Conservation (phyloP, 1,140 invertebrate species). For the Armadillidium nasatum region DNA sequence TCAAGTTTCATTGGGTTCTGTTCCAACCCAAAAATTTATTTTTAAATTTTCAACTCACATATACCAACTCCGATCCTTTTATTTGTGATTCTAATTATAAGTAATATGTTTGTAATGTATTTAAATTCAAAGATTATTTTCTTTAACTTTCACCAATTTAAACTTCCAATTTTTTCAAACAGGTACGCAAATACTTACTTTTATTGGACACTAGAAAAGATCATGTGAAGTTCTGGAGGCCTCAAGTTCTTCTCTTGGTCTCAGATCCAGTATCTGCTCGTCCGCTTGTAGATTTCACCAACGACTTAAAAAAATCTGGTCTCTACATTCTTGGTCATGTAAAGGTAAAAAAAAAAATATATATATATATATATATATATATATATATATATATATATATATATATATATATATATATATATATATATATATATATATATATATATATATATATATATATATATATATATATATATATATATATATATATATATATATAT, state of each 20-base stretch:
- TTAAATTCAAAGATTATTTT: too few species aligned
- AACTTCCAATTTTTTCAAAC: neutral
- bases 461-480: constrained; percentile 36
- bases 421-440: constrained; percentile 17
- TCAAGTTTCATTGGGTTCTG: too few species aligned
- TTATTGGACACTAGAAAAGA: constrained; percentile 76
- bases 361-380: constrained; percentile 38
- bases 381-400: constrained; percentile 38
- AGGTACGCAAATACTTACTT: constrained; percentile 90
- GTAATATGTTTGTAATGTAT: too few species aligned
- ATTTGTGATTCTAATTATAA: too few species aligned
- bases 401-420: constrained; percentile 34
- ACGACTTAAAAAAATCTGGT: constrained; percentile 97
- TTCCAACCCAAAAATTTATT: too few species aligned
- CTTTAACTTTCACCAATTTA: too few species aligned
- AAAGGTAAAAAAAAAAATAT: constrained; percentile 52
- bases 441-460: constrained; percentile 32
- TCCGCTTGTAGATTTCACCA: constrained; percentile 93
- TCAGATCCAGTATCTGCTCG: constrained; percentile 82
- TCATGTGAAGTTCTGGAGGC: constrained; percentile 98
- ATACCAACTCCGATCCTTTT: too few species aligned
- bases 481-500: constrained; percentile 27
- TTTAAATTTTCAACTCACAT: too few species aligned
- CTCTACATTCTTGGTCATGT: constrained; percentile 93
- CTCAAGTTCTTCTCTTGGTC: constrained; percentile 90